Percentiles rank a stretch among this genome's conserved stretches.
These are phyloP conservation scores for Zaprionus gabonicus DNA, from an alignment of 1,140 invertebrate genomes.

Conservation along the genomic window DNA sequence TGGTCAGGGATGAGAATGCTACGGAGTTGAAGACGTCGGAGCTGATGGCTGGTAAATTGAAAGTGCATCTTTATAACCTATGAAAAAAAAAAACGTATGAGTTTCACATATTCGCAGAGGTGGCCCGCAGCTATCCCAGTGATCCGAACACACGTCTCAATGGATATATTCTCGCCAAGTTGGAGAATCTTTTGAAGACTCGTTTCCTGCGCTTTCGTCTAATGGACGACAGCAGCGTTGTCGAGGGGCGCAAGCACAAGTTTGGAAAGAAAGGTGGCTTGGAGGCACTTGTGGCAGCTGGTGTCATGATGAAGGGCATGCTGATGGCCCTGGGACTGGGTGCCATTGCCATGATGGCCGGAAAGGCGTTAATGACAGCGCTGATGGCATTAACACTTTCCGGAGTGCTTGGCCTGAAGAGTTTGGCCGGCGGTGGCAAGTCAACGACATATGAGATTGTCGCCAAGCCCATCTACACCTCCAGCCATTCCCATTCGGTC, in stretches of 20 bases:
- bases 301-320: conserved; percentile 89
- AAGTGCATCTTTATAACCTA: not conserved
- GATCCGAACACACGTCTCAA: conserved; percentile 91
- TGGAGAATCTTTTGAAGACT: conserved; percentile 89
- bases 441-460: conserved; percentile 93
- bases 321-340: conserved; percentile 90
- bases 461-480: conserved; percentile 91
- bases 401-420: conserved; percentile 90
- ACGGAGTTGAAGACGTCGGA: conserved; percentile 87
- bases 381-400: conserved; percentile 91
- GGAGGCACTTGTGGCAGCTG: conserved; percentile 87
- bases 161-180: conserved; percentile 89
- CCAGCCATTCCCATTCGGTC: conserved; percentile 89
- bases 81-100: not conserved
- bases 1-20: conserved; percentile 88
- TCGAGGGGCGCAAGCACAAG: conserved; percentile 86
- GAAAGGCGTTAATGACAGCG: conserved; percentile 93
- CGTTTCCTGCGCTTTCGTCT: conserved; percentile 90
- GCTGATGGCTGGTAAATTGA: conserved; percentile 85
- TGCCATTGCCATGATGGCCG: conserved; percentile 90
- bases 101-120: conserved; percentile 84
- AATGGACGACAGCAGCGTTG: conserved; percentile 87
- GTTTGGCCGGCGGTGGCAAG: conserved; percentile 88
- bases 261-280: conserved; percentile 86
- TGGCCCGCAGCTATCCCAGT: conserved; percentile 90